A percentile compares a stretch with the other conserved stretches of the same genome.
Conservation (phyloP, 2,797 vertebrate species). For the Danio albolineatus region DNA sequence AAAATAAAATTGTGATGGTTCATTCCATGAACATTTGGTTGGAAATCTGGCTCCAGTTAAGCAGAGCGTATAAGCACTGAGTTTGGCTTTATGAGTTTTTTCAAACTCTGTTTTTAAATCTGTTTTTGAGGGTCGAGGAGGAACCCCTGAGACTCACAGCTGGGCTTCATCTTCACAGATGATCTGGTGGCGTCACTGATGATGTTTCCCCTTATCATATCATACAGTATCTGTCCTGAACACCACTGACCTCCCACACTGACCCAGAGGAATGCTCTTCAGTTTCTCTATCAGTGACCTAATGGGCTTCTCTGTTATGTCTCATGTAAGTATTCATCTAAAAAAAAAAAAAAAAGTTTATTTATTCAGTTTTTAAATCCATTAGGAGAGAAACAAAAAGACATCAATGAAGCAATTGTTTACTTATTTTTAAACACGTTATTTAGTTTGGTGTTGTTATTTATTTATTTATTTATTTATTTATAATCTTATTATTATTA, state of each 20-base stretch:
- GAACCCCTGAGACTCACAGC: slow-evolving; percentile 43
- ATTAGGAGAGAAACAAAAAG: too few species aligned
- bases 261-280: background rate
- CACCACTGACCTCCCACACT: slow-evolving; percentile 28
- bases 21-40: background rate
- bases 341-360: too few species aligned
- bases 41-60: slow-evolving; percentile 5
- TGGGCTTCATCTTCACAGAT: slow-evolving; percentile 57
- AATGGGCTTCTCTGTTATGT: background rate
- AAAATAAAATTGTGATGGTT: background rate
- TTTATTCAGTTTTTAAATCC: too few species aligned
- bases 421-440: too few species aligned
- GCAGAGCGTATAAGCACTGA: background rate
- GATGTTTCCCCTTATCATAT: slow-evolving; percentile 49
- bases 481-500: too few species aligned
- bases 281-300: too few species aligned
- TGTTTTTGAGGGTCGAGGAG: background rate
- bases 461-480: too few species aligned
- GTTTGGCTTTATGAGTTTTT: background rate
- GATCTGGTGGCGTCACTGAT: slow-evolving; percentile 43
- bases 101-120: background rate
- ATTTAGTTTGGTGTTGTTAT: too few species aligned
- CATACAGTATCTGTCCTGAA: slow-evolving; percentile 30
- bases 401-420: too few species aligned
- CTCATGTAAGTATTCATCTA: slow-evolving; percentile 19